These are phyloP conservation scores for Phrynocephalus vlangalii DNA, from an alignment of 2,797 vertebrate genomes.

Conservation along the genomic window DNA sequence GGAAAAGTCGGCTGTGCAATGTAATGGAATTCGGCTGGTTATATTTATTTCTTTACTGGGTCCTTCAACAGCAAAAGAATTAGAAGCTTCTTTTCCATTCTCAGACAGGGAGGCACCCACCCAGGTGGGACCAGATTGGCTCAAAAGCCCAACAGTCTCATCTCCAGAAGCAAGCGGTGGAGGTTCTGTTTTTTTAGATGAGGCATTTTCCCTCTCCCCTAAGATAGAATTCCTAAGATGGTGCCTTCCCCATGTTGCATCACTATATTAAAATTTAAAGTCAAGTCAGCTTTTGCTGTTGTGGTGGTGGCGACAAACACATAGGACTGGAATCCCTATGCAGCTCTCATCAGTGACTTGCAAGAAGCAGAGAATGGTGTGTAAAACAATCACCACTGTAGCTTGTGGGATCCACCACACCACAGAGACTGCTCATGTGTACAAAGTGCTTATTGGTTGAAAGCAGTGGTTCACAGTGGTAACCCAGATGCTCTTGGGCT, in stretches of 20 bases:
- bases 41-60: constrained; percentile 9
- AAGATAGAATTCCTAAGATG: not conserved
- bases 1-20: constrained; percentile 47
- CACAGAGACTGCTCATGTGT: not conserved
- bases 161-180: not conserved
- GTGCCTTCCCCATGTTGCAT: not conserved
- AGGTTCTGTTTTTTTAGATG: not conserved
- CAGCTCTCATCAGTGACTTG: no score
- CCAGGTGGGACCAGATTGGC: no score
- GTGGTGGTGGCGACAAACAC: not conserved
- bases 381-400: no score
- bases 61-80: constrained; percentile 1
- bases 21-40: not conserved
- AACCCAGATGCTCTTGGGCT: no score
- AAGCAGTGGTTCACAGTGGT: not conserved
- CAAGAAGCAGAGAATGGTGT: no score
- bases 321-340: not conserved
- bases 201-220: not conserved
- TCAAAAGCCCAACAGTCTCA: no score
- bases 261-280: not conserved
- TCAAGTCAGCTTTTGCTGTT: not conserved
- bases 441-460: not conserved
- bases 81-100: not conserved
- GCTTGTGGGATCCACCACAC: not conserved
- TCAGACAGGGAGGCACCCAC: no score